A percentile compares a stretch with the other conserved stretches of the same genome.
Evolutionary conservation across 1,140 invertebrate species (phyloP).

Genomic region (Trypoxylus dichotomus): DNA sequence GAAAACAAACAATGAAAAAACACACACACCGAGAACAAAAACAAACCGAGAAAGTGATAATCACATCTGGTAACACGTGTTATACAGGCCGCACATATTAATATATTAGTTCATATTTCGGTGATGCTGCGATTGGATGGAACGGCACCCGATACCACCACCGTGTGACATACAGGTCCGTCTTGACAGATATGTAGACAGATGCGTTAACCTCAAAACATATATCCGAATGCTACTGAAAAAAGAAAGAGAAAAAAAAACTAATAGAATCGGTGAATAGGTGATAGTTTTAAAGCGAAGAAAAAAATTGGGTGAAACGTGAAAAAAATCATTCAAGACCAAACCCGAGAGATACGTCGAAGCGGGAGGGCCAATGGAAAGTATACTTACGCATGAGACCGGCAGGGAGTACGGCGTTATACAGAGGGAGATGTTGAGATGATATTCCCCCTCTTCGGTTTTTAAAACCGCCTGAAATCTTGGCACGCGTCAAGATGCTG

Average conservation of each 20-base stretch:
- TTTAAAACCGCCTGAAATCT: constrained; percentile 38
- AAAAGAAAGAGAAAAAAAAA: neutral
- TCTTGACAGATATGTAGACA: neutral
- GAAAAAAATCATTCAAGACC: constrained; percentile 20
- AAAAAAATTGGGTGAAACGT: constrained; percentile 1
- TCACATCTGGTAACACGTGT: constrained; percentile 23
- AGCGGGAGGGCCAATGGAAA: constrained; percentile 45
- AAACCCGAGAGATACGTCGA: constrained; percentile 29
- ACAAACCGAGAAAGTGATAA: constrained; percentile 1
- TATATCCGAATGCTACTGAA: neutral
- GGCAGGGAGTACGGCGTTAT: neutral
- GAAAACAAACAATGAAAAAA: constrained; percentile 17
- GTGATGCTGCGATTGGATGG: neutral
- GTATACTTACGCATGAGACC: constrained; percentile 9
- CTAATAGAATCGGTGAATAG: neutral
- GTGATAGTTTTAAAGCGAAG: neutral
- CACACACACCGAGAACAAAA: neutral
- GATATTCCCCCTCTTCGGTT: constrained; percentile 38
- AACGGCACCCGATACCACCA: neutral
- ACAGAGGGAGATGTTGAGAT: constrained; percentile 9
- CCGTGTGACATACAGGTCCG: neutral
- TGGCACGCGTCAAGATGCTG: constrained; percentile 52
- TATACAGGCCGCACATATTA: constrained; percentile 9
- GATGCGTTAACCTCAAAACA: constrained; percentile 8
- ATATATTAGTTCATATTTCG: neutral